Evolutionary conservation across 2,797 vertebrate genomes (phyloP).

Genomic region (Cryptoblepharus egeriae): DNA sequence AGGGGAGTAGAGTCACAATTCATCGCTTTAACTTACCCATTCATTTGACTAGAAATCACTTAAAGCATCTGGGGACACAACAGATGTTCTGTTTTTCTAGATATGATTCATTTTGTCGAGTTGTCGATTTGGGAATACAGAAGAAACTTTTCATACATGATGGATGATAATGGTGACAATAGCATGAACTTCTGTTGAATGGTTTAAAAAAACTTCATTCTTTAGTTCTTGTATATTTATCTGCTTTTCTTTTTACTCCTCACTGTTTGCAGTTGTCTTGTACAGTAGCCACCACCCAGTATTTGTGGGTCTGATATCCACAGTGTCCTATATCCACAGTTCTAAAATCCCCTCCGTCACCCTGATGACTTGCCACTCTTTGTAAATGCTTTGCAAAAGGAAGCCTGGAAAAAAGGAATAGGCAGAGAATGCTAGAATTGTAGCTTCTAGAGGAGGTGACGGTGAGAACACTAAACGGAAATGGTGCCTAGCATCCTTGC

Average conservation of each 20-base stretch:
- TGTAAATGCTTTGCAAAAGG: neutral
- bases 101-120: neutral
- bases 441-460: too few species aligned
- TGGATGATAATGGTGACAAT: neutral
- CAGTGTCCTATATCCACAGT: too few species aligned
- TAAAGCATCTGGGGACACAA: slow-evolving; percentile 6
- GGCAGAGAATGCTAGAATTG: too few species aligned
- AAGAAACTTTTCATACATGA: slow-evolving; percentile 15
- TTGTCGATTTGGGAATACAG: neutral
- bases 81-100: slow-evolving; percentile 14
- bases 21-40: neutral
- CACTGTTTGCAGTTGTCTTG: neutral
- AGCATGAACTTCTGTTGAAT: slow-evolving; percentile 5
- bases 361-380: neutral
- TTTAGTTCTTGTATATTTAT: neutral
- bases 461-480: too few species aligned
- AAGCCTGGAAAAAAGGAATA: too few species aligned
- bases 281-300: too few species aligned
- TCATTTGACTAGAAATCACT: neutral
- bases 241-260: neutral
- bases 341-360: too few species aligned
- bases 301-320: too few species aligned
- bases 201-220: neutral
- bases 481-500: too few species aligned
- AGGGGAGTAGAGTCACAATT: slow-evolving; percentile 4